Evolutionary conservation across 2,113 vertebrate species (phyloP).

Genomic region (Desmodus rotundus): DNA sequence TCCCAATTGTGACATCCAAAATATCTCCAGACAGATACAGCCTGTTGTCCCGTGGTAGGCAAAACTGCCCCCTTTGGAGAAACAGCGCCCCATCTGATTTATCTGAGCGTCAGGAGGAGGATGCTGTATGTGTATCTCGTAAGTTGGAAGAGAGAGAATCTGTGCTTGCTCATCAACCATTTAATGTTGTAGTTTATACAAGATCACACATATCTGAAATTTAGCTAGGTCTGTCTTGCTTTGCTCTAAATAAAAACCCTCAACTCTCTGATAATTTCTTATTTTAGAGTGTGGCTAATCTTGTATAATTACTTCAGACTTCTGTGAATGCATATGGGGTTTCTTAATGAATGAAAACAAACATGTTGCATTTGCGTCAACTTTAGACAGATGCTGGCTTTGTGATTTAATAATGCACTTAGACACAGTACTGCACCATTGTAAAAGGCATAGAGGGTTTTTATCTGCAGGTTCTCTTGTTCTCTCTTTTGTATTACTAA

Average conservation of each 20-base stretch:
- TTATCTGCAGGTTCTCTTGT: not conserved
- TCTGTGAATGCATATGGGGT: not conserved
- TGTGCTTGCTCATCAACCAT: not conserved
- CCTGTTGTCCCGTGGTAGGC: not conserved
- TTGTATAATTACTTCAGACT: not conserved
- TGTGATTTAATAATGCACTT: not conserved
- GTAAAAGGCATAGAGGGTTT: not conserved
- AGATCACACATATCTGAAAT: not conserved
- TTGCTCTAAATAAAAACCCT: not conserved
- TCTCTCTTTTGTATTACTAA: not conserved
- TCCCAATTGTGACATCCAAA: not conserved
- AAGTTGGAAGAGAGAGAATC: not conserved
- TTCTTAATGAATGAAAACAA: slow-evolving; percentile 8
- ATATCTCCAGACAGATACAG: not conserved
- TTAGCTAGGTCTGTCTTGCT: slow-evolving; percentile 16
- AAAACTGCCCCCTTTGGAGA: not conserved
- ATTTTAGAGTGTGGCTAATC: not conserved
- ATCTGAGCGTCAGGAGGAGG: not conserved
- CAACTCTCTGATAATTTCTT: not conserved
- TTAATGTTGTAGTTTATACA: not conserved
- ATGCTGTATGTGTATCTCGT: not conserved
- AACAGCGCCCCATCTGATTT: not conserved
- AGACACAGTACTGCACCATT: not conserved
- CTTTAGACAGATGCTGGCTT: not conserved
- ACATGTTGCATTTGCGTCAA: not conserved